Evolutionary conservation across 2,113 vertebrate genomes (phyloP).

Genomic region (Microtus ochrogaster): DNA sequence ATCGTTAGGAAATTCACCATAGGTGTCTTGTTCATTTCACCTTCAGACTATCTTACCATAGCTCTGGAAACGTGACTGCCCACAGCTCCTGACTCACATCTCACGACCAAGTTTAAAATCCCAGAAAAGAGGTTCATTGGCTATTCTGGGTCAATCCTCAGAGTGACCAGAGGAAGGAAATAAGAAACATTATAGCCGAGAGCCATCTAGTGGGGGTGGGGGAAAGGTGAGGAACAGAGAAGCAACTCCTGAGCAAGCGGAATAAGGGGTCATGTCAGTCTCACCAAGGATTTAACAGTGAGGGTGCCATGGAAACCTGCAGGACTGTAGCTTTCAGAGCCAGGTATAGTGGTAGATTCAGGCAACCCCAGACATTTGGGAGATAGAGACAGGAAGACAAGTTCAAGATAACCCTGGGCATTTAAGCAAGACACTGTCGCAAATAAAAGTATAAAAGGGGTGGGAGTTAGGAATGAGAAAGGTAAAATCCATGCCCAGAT

Average conservation of each 20-base stretch:
- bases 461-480: not conserved
- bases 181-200: not conserved
- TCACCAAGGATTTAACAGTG: not conserved
- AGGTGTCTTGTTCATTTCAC: not conserved
- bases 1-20: not conserved
- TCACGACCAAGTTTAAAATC: slow-evolving; percentile 32
- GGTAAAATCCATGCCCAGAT: not conserved
- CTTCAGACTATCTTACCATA: not conserved
- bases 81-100: not conserved
- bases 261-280: not conserved
- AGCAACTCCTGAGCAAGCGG: not conserved
- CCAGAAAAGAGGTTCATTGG: not conserved
- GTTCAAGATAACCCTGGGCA: not conserved
- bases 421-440: not conserved
- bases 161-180: not conserved
- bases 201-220: not conserved
- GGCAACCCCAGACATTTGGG: not conserved
- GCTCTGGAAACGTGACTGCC: not conserved
- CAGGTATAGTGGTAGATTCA: not conserved
- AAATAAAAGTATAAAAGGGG: not conserved
- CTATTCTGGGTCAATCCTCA: not conserved
- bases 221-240: not conserved
- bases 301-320: not conserved
- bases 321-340: not conserved
- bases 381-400: not conserved